Evolutionary conservation across 2,797 vertebrate genomes (phyloP).

Genomic region (Vultur gryphus): DNA sequence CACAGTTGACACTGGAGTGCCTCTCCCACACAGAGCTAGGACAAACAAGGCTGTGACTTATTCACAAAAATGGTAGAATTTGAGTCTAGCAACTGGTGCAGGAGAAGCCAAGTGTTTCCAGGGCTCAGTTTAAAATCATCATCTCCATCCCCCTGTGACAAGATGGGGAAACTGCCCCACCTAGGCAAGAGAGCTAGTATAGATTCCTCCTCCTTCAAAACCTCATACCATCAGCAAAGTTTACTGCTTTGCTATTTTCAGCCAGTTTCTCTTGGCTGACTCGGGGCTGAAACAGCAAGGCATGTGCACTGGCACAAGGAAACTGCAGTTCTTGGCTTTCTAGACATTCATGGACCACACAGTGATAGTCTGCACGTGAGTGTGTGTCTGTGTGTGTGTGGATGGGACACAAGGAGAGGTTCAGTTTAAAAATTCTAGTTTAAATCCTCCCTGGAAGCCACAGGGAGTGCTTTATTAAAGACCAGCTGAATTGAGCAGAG

Average conservation of each 20-base stretch:
- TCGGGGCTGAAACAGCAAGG: not conserved
- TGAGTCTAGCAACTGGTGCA: not conserved
- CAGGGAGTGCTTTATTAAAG: not conserved
- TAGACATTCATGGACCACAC: not conserved
- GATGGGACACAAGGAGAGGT: not conserved
- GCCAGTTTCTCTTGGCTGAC: not conserved
- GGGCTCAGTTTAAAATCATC: not conserved
- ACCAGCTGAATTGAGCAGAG: not conserved
- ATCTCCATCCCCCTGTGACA: fast-evolving
- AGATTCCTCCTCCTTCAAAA: not conserved
- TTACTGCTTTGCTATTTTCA: not conserved
- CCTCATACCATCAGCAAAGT: not conserved
- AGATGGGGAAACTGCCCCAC: not conserved
- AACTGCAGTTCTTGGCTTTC: not conserved
- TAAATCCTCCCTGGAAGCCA: not conserved
- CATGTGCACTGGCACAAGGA: not conserved
- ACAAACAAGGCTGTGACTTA: not conserved
- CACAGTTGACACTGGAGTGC: not conserved
- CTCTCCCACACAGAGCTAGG: not conserved
- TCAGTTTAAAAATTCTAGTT: not conserved
- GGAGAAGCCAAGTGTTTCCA: not conserved
- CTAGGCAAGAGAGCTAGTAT: not conserved
- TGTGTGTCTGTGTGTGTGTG: too few relatives aligned
- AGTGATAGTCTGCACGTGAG: not conserved
- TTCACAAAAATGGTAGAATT: not conserved